phyloP scores from a whole-genome alignment of 1,140 invertebrate genomes.

The Lucilia cuprina region DNA sequence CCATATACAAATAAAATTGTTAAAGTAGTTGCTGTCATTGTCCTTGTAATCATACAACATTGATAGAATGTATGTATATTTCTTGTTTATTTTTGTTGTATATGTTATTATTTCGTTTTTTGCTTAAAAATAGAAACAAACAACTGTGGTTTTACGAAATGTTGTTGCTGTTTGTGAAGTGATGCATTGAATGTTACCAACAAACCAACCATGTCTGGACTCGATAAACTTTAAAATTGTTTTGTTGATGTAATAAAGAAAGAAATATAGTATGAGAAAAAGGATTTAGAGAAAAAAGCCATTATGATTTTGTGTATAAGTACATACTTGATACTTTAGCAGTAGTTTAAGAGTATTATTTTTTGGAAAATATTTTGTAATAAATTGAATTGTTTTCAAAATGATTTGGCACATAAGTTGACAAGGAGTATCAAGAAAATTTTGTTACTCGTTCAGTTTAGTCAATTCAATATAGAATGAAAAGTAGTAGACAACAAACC shows the following conservation, averaged over 20 bases:
- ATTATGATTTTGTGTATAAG: too few relatives aligned
- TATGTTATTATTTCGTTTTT: neutral
- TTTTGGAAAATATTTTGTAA: too few relatives aligned
- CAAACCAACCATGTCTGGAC: slow-evolving; percentile 9
- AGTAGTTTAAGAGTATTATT: too few relatives aligned
- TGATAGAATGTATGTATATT: neutral
- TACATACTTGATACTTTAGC: too few relatives aligned
- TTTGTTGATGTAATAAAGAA: neutral
- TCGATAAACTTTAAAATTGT: neutral
- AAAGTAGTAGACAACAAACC: too few relatives aligned
- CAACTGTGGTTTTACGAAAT: slow-evolving; percentile 12
- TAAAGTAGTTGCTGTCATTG: slow-evolving; percentile 15
- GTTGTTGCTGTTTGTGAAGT: neutral
- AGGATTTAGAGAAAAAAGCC: too few relatives aligned
- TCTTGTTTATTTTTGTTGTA: neutral
- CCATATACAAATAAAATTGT: slow-evolving; percentile 16
- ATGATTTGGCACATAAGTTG: too few relatives aligned
- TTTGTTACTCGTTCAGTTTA: too few relatives aligned
- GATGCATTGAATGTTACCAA: neutral
- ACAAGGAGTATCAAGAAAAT: too few relatives aligned
- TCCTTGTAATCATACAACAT: neutral
- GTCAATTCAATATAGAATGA: too few relatives aligned
- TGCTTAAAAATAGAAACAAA: neutral
- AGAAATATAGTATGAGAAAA: too few relatives aligned
- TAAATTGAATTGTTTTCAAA: too few relatives aligned